Conservation (phyloP, 1,140 invertebrate genomes). For the Temnothorax curvispinosus region DNA sequence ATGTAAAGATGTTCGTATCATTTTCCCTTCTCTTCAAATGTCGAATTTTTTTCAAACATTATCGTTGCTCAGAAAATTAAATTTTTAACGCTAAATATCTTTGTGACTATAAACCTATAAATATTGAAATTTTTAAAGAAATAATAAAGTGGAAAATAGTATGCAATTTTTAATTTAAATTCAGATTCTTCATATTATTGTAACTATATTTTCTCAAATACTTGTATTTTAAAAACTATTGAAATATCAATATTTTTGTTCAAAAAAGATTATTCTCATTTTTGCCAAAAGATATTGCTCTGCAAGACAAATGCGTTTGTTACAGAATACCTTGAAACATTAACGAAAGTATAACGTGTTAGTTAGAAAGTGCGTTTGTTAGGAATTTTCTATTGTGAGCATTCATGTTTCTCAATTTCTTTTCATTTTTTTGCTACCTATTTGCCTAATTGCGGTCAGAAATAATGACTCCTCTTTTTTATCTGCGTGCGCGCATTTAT, state of each 20-base stretch:
- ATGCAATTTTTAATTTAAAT: conserved; percentile 12
- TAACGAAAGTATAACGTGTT: neutral
- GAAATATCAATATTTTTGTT: neutral
- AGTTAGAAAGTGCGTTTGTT: conserved; percentile 14
- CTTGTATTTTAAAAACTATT: neutral
- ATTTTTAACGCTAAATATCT: neutral
- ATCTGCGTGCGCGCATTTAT: conserved; percentile 12
- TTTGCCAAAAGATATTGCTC: neutral
- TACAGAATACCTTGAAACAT: neutral
- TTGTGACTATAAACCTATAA: neutral
- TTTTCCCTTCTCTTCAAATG: neutral
- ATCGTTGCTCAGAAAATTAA: neutral
- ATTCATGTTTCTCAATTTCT: neutral
- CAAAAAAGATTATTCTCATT: neutral
- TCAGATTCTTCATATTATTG: neutral
- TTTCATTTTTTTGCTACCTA: conserved; percentile 12
- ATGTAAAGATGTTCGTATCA: conserved; percentile 50
- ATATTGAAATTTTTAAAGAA: neutral
- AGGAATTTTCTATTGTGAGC: conserved; percentile 5
- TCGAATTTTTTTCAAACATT: neutral
- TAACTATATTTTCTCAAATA: neutral
- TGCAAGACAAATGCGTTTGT: neutral
- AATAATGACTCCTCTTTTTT: conserved; percentile 32
- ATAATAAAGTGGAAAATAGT: neutral
- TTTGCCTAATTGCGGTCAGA: conserved; percentile 2